Conservation (phyloP, 2,113 vertebrate genomes). For the Cacatua alba region DNA sequence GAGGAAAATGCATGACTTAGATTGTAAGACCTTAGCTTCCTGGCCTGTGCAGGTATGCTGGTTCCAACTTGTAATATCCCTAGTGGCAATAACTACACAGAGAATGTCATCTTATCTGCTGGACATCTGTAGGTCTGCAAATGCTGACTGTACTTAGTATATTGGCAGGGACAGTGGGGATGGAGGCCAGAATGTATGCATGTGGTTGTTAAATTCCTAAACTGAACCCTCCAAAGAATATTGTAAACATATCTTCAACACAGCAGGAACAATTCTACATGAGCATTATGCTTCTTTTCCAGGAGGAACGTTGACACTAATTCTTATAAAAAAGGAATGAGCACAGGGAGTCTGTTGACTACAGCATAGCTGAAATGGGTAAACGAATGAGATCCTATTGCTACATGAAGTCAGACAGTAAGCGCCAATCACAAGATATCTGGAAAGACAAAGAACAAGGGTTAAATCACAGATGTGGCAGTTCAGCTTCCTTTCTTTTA, state of each 20-base stretch:
- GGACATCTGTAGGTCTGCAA: background rate
- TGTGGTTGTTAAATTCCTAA: conserved; percentile 3
- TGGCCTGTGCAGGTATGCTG: background rate
- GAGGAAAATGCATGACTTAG: background rate
- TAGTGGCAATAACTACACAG: background rate
- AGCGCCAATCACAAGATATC: background rate
- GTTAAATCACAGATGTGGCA: background rate
- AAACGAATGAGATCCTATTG: background rate
- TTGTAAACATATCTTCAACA: conserved; percentile 5
- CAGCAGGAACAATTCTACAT: conserved; percentile 27
- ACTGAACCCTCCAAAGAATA: background rate
- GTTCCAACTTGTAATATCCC: background rate
- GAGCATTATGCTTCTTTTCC: background rate
- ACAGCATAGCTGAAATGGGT: background rate
- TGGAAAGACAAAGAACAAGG: background rate
- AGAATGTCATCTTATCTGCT: background rate
- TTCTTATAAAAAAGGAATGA: conserved; percentile 22
- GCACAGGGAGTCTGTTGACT: background rate
- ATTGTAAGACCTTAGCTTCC: background rate
- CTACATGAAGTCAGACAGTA: background rate
- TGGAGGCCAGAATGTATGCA: background rate
- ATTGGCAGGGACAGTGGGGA: background rate
- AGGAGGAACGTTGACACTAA: background rate
- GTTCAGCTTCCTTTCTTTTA: background rate
- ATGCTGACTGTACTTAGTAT: background rate